Conservation (phyloP, 2,797 vertebrate species). For the Amphiprion clarkii region DNA sequence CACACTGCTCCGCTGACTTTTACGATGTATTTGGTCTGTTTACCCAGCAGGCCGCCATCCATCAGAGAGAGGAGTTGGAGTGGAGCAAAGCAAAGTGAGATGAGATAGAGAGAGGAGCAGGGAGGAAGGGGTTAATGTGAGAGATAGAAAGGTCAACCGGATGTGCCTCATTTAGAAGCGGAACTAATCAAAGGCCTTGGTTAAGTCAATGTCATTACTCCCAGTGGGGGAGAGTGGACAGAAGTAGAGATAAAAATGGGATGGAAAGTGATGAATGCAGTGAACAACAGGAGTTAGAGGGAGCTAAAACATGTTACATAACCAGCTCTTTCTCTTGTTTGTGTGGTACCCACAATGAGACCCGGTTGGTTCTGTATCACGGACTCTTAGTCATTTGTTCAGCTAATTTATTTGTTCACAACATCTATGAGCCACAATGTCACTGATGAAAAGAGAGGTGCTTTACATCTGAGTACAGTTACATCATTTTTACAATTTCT, state of each 20-base stretch:
- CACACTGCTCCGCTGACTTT: slow-evolving; percentile 48
- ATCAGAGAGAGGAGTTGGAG: slow-evolving; percentile 35
- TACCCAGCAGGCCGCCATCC: slow-evolving; percentile 44
- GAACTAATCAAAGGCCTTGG: slow-evolving; percentile 68
- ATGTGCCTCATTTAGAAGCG: slow-evolving; percentile 82
- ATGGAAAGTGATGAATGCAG: slow-evolving; percentile 43
- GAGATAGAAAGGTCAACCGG: slow-evolving; percentile 76
- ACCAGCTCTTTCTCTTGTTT: slow-evolving; percentile 18
- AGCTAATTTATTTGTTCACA: slow-evolving; percentile 10
- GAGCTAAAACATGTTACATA: slow-evolving; percentile 37
- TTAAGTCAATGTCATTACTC: slow-evolving; percentile 58
- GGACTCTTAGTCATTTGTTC: slow-evolving; percentile 15
- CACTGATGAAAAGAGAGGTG: not conserved
- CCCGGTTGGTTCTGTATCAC: not conserved
- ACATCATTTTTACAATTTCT: not conserved
- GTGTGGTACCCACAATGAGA: slow-evolving; percentile 19
- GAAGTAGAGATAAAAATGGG: slow-evolving; percentile 42
- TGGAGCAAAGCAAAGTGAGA: slow-evolving; percentile 32
- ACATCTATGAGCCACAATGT: slow-evolving; percentile 6
- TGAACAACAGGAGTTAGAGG: not conserved
- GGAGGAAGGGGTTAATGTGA: slow-evolving; percentile 64
- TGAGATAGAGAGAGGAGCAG: slow-evolving; percentile 1
- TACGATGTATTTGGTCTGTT: slow-evolving; percentile 62
- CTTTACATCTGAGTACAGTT: slow-evolving; percentile 11
- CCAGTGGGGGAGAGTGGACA: slow-evolving; percentile 40